A percentile compares a stretch with the other conserved stretches of the same genome.
phyloP scores from a whole-genome alignment of 1,140 invertebrate species.

The Penaeus japonicus region DNA sequence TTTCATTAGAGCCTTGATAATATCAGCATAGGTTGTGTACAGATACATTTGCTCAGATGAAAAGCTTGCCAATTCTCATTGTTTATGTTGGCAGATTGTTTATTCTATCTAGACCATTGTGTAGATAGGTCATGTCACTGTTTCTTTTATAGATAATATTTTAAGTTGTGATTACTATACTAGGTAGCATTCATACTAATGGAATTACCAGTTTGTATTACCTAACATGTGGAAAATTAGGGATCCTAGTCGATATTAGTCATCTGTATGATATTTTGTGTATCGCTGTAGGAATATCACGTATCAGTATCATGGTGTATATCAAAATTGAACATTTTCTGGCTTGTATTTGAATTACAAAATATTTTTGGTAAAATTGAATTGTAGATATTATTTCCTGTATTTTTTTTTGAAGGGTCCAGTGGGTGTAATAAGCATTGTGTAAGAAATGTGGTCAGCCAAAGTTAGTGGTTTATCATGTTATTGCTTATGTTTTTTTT shows the following conservation, averaged over 20 bases:
- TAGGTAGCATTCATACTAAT: slow-evolving; percentile 24
- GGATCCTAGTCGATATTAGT: slow-evolving; percentile 28
- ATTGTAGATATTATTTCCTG: no score
- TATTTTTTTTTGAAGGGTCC: no score
- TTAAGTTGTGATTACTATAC: slow-evolving; percentile 33
- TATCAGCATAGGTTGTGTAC: no score
- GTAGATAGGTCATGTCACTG: slow-evolving; percentile 18
- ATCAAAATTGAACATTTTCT: no score
- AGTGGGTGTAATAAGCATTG: not conserved
- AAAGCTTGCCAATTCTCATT: not conserved
- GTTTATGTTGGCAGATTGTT: not conserved
- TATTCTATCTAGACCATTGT: not conserved
- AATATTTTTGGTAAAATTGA: no score
- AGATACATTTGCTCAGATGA: not conserved
- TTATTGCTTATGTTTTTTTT: not conserved
- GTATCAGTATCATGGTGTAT: no score
- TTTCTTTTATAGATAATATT: slow-evolving; percentile 7
- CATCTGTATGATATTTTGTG: not conserved
- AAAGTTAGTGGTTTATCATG: no score
- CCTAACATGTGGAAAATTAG: slow-evolving; percentile 19
- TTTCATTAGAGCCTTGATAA: no score
- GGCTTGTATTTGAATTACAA: no score
- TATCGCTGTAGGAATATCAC: no score
- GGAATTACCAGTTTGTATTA: slow-evolving; percentile 32
- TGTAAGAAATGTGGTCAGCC: not conserved